Base-by-base conservation (phyloP, 2,113 vertebrate species). In the Theristicus caerulescens region DNA sequence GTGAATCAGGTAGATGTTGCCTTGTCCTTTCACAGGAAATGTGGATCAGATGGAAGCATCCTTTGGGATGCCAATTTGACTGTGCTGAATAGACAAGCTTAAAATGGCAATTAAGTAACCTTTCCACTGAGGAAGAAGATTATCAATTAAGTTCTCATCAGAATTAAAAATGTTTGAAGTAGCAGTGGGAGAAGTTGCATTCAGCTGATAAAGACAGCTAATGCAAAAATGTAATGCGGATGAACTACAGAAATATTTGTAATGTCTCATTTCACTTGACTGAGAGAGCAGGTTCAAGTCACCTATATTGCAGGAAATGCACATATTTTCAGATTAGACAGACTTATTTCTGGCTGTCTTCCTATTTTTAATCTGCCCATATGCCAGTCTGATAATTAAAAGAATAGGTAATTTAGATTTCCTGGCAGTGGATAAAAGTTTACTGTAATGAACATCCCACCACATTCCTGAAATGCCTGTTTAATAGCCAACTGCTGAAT, bases 391-490 rank as follows among this genome's bases (percentile, higher is more conserved):
- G 61, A 87, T 94, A 93, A 91, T 91, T 78, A 85, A 91, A 96
- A 92, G 40, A 95, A 91, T 94, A 96, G 94, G 94, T 96, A 86
- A 94, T 93, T 94, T 51, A 66, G 65, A 91, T 95, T 93, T 94
- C 82, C 85, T 97, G 83, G 96, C 94, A 94, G 17, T 66, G 77
- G 83, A 55, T 95, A 22, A 80, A 88, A 96, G 61, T 95, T 83
- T 93, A 64, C 72, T 81, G n/a, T 96, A 92, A 84, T 64, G 80
- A 92, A 29, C 83, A 91, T 95, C 61, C 83, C 24, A 21, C 81
- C 49, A 44, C 78, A 79, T 95, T 91, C 51, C 76, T 94, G 82
- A 86, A 93, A 93, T 92, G 81, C 57, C 70, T 82, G 65, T 86
- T 92, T 87, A 89, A 65, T 89, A 87, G 86, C 57, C 78, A 96